Percentiles rank a stretch among this genome's conserved stretches.
Evolutionary conservation across 2,888 invertebrate species (phyloP).

Genomic region (Drosophila helvetica): DNA sequence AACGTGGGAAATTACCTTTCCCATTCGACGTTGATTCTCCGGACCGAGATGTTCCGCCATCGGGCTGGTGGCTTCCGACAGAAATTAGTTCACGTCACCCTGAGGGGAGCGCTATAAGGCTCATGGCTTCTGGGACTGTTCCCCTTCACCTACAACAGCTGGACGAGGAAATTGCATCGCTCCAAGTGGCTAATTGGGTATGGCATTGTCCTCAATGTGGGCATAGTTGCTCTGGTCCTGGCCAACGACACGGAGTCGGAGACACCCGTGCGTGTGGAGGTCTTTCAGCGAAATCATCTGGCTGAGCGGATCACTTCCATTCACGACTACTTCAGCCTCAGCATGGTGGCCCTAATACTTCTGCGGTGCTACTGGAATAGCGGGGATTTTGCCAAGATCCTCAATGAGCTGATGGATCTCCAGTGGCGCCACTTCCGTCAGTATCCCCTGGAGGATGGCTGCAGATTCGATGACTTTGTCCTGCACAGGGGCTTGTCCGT

Average conservation of each 20-base stretch:
- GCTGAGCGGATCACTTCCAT: slow-evolving; percentile 27
- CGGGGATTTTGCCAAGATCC: slow-evolving; percentile 12
- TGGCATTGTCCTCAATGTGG: slow-evolving; percentile 42
- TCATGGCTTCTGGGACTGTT: slow-evolving; percentile 39
- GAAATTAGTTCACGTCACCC: slow-evolving; percentile 22
- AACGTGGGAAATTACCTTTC: slow-evolving; percentile 8
- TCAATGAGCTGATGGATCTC: slow-evolving; percentile 37
- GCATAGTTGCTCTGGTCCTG: slow-evolving; percentile 8
- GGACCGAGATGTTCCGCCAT: slow-evolving; percentile 29
- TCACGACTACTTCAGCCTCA: slow-evolving; percentile 1
- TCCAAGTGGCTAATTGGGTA: slow-evolving; percentile 52
- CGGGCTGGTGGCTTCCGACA: slow-evolving; percentile 22
- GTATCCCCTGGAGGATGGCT: slow-evolving; percentile 26
- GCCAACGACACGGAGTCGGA: slow-evolving; percentile 18
- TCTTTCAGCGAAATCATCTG: slow-evolving; percentile 41
- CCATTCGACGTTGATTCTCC: slow-evolving; percentile 30
- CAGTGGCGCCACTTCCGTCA: slow-evolving; percentile 20
- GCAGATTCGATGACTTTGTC: slow-evolving; percentile 38
- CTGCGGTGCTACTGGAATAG: slow-evolving; percentile 49
- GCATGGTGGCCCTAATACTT: slow-evolving; percentile 14
- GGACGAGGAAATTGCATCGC: slow-evolving; percentile 37
- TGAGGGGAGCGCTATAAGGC: slow-evolving; percentile 26
- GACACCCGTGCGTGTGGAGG: neutral
- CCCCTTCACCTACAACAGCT: slow-evolving; percentile 34
- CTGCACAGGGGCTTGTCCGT: slow-evolving; percentile 31